Conservation (phyloP, 2,888 invertebrate genomes). For the Agonopterix alstromeriana region DNA sequence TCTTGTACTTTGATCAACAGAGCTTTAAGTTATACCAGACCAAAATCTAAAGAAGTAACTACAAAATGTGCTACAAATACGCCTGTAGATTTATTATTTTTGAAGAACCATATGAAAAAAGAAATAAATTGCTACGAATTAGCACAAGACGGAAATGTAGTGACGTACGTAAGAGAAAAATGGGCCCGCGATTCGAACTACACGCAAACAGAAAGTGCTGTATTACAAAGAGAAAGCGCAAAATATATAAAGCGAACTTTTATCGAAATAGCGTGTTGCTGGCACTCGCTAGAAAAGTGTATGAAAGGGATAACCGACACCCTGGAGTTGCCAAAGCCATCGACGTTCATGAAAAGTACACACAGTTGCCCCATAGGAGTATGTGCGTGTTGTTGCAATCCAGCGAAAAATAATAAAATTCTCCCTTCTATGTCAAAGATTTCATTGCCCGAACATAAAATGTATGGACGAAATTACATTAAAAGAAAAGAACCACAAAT, state of each 20-base stretch:
- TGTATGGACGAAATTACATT: no score
- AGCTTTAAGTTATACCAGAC: conserved; percentile 3
- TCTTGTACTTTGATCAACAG: neutral
- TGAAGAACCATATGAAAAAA: neutral
- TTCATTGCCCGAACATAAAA: no score
- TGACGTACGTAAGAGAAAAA: neutral
- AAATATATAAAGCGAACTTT: neutral
- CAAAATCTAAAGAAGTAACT: neutral
- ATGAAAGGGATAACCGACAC: conserved; percentile 9
- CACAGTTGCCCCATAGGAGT: conserved; percentile 16
- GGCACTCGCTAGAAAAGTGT: conserved; percentile 23
- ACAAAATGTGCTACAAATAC: neutral
- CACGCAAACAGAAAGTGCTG: no score
- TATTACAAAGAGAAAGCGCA: no score
- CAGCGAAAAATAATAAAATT: neutral
- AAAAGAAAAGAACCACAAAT: no score
- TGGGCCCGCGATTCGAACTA: no score
- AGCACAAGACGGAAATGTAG: neutral
- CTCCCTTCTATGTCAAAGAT: no score
- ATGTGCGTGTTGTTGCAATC: conserved; percentile 25
- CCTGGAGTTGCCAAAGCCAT: neutral
- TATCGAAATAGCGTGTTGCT: conserved; percentile 19
- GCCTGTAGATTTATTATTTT: neutral
- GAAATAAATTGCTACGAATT: neutral
- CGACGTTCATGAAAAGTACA: conserved; percentile 16